A percentile compares a stretch with the other conserved stretches of the same genome.
phyloP scores from a whole-genome alignment of 2,888 invertebrate species.

The Bedellia somnulentella region DNA sequence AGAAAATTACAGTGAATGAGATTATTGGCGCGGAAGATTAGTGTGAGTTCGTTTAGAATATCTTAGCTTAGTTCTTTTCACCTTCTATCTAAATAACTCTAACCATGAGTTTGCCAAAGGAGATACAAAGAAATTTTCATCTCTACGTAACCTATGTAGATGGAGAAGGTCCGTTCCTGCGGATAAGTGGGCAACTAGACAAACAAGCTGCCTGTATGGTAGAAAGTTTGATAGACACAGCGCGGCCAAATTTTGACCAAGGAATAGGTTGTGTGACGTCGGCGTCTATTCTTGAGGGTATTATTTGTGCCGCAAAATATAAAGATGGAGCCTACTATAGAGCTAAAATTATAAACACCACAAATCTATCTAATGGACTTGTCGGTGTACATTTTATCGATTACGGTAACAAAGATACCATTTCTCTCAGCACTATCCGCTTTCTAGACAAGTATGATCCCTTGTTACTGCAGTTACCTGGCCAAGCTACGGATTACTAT shows the following conservation, averaged over 20 bases:
- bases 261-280: slow-evolving; percentile 45
- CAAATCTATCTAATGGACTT: slow-evolving; percentile 45
- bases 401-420: slow-evolving; percentile 65
- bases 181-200: slow-evolving; percentile 72
- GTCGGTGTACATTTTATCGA: slow-evolving; percentile 71
- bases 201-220: slow-evolving; percentile 57
- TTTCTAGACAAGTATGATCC: slow-evolving; percentile 56
- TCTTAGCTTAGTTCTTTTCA: too few relatives aligned
- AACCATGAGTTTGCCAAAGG: too few relatives aligned
- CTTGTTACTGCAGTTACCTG: slow-evolving; percentile 45
- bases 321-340: slow-evolving; percentile 68
- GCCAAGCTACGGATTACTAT: slow-evolving; percentile 64
- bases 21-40: too few relatives aligned
- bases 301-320: slow-evolving; percentile 68
- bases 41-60: too few relatives aligned
- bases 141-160: slow-evolving; percentile 69
- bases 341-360: slow-evolving; percentile 57
- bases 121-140: slow-evolving; percentile 33
- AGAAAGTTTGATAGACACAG: slow-evolving; percentile 47
- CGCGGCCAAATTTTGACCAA: slow-evolving; percentile 39
- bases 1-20: too few relatives aligned
- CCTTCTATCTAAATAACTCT: too few relatives aligned
- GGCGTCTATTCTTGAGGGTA: slow-evolving; percentile 50
- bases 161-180: slow-evolving; percentile 68
- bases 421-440: slow-evolving; percentile 63